These are phyloP conservation scores for Alligator sinensis DNA, from an alignment of 2,113 vertebrate species.

Conservation along the genomic window DNA sequence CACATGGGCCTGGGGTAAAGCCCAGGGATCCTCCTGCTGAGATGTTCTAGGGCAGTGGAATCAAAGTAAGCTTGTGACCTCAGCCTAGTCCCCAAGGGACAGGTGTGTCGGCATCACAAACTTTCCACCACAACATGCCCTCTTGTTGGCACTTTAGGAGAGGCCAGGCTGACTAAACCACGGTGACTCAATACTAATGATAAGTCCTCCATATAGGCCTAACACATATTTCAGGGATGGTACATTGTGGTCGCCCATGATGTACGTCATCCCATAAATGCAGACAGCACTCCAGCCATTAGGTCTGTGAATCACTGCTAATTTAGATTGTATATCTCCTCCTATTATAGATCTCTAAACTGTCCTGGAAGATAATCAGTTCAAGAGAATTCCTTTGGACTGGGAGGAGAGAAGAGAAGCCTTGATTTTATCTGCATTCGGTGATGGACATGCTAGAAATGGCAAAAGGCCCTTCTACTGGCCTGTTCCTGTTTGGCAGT, in stretches of 20 bases:
- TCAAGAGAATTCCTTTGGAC: background rate
- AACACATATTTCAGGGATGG: background rate
- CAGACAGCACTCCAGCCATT: background rate
- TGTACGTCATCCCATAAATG: background rate
- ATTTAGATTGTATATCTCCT: background rate
- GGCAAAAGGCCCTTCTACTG: background rate
- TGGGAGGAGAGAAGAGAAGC: conserved; percentile 16
- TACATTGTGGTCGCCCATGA: background rate
- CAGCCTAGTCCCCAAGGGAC: background rate
- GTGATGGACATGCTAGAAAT: background rate
- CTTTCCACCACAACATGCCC: background rate
- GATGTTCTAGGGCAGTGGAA: background rate
- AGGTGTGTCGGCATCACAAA: background rate
- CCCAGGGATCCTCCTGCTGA: too few species aligned
- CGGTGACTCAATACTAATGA: background rate
- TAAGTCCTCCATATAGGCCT: background rate
- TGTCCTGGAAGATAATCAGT: background rate
- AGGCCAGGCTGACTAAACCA: background rate
- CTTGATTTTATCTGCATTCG: background rate
- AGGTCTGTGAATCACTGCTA: background rate
- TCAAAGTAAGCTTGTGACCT: background rate
- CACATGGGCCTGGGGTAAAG: too few species aligned
- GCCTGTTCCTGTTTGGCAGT: background rate
- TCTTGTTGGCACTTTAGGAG: background rate
- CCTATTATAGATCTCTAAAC: background rate